phyloP scores from a whole-genome alignment of 1,140 invertebrate genomes.

The Lithobius niger region DNA sequence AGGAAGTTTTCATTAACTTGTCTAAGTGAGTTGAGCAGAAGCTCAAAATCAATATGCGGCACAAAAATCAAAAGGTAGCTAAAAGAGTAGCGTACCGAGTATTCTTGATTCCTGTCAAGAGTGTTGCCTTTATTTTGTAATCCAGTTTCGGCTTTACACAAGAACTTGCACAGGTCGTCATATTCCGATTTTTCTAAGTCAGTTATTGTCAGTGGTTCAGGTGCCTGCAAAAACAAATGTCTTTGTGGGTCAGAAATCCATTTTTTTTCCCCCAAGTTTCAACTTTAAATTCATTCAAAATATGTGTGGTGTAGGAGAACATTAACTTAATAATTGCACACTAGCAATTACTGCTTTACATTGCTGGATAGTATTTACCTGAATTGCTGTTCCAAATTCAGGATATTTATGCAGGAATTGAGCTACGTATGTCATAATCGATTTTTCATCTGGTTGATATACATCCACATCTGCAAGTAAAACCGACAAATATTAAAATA shows the following conservation, averaged over 20 bases:
- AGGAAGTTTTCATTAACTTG: neutral
- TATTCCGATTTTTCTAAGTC: slow-evolving; percentile 64
- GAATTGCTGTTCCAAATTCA: neutral
- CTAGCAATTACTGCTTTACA: no score
- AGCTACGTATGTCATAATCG: slow-evolving; percentile 98
- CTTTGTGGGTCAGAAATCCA: no score
- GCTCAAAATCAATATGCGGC: neutral
- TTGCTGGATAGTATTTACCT: no score
- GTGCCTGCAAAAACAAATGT: neutral
- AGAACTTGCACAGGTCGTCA: slow-evolving; percentile 61
- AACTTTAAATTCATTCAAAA: no score
- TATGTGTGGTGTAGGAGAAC: no score
- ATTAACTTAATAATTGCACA: no score
- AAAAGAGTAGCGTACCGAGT: slow-evolving; percentile 21
- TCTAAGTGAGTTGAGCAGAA: neutral
- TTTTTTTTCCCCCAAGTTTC: no score
- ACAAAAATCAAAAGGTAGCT: neutral
- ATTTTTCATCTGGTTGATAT: slow-evolving; percentile 91
- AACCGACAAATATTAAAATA: slow-evolving; percentile 3
- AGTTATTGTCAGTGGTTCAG: slow-evolving; percentile 40
- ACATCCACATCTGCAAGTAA: slow-evolving; percentile 73
- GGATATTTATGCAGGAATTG: slow-evolving; percentile 90
- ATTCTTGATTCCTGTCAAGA: slow-evolving; percentile 28
- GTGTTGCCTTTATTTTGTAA: slow-evolving; percentile 25
- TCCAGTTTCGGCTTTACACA: slow-evolving; percentile 36